Percentiles rank a stretch among this genome's conserved stretches.
Conservation (phyloP, 2,888 invertebrate genomes). For the Xanthia togata region DNA sequence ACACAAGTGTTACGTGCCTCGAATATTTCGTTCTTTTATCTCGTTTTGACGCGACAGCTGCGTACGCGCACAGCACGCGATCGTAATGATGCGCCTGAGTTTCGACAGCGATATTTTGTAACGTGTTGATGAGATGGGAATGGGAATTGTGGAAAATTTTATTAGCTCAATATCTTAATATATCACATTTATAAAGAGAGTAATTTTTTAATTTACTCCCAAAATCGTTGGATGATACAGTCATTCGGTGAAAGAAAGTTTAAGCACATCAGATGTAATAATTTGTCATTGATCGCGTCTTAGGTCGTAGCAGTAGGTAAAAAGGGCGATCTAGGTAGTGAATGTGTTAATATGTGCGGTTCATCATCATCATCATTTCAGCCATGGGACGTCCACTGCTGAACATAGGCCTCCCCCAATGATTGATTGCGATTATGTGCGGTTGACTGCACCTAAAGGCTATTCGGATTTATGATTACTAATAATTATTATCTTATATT, state of each 20-base stretch:
- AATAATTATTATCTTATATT: not conserved
- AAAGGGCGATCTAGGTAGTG: too few relatives aligned
- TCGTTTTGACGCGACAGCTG: slow-evolving; percentile 59
- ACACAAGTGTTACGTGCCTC: slow-evolving; percentile 63
- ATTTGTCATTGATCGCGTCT: not conserved
- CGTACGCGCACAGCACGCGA: slow-evolving; percentile 61
- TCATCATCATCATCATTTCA: too few relatives aligned
- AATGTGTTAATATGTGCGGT: too few relatives aligned
- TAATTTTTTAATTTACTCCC: not conserved
- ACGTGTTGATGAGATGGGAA: slow-evolving; percentile 34
- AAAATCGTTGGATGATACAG: not conserved
- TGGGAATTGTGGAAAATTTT: slow-evolving; percentile 4
- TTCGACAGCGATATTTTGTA: slow-evolving; percentile 36
- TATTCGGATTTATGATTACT: not conserved
- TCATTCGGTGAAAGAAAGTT: not conserved
- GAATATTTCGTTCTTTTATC: slow-evolving; percentile 56
- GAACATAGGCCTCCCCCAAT: too few relatives aligned
- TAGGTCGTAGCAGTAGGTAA: not conserved
- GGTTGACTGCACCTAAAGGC: not conserved
- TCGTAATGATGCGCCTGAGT: slow-evolving; percentile 50
- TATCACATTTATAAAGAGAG: slow-evolving; percentile 2
- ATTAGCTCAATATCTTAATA: slow-evolving; percentile 27
- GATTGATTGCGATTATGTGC: too few relatives aligned
- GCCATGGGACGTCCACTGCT: too few relatives aligned
- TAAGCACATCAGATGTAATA: too few relatives aligned